Conservation (phyloP, 2,797 vertebrate genomes). For the Picus viridis region DNA sequence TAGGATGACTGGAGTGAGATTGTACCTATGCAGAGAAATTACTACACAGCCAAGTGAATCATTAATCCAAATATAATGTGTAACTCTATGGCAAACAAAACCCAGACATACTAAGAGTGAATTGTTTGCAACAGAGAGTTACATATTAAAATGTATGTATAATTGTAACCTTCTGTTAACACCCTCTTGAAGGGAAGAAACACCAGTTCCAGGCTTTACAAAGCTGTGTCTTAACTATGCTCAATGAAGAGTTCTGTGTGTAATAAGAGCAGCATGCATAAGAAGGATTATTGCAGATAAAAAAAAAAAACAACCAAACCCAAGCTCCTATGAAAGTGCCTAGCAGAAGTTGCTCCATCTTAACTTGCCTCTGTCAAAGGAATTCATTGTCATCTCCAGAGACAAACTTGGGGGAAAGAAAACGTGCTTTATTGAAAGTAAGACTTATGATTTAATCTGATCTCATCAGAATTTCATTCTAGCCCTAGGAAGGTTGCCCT, state of each 20-base stretch:
- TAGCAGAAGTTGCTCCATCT: constrained; percentile 6
- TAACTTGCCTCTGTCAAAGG: constrained; percentile 25
- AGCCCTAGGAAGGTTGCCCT: constrained; percentile 31
- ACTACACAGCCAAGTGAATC: constrained; percentile 46
- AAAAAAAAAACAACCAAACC: background rate
- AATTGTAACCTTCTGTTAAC: constrained; percentile 59
- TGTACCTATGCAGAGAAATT: constrained; percentile 51
- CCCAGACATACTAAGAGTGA: constrained; percentile 51
- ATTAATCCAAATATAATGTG: constrained; percentile 63
- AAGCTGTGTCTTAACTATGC: background rate
- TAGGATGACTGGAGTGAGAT: constrained; percentile 12
- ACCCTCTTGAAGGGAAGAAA: constrained; percentile 22
- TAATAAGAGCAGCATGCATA: background rate
- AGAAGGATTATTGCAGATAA: background rate
- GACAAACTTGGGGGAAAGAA: background rate
- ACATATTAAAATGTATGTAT: constrained; percentile 68
- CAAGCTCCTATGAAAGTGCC: background rate
- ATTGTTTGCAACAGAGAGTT: constrained; percentile 67
- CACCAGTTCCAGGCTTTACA: background rate
- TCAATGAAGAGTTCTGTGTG: background rate
- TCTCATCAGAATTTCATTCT: constrained; percentile 40
- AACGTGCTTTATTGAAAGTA: constrained; percentile 31
- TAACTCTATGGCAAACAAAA: constrained; percentile 66
- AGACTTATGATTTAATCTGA: constrained; percentile 54
- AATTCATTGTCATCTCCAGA: constrained; percentile 46